These are phyloP conservation scores for Sarcophilus harrisii DNA, from an alignment of 2,797 vertebrate species.

Conservation along the genomic window DNA sequence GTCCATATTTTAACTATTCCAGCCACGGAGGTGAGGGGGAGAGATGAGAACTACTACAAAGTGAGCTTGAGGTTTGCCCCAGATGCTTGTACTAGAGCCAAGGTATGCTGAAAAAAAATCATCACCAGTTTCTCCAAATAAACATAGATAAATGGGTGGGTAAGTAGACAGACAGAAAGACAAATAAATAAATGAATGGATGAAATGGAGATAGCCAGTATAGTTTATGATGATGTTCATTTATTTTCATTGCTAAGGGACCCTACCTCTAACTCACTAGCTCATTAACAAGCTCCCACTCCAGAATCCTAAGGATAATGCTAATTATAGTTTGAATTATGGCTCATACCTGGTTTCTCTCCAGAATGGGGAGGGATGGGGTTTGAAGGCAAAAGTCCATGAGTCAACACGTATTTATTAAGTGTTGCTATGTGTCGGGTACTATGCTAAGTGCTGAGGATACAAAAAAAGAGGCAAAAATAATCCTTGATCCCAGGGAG, in stretches of 20 bases:
- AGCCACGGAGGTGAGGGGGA: background rate
- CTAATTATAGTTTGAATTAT: background rate
- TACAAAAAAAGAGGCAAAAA: background rate
- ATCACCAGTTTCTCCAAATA: too few species aligned
- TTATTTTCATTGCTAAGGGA: background rate
- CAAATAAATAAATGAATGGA: too few species aligned
- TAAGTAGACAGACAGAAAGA: too few species aligned
- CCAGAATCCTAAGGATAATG: background rate
- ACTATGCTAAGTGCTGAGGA: background rate
- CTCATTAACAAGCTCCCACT: background rate
- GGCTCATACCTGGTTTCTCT: background rate
- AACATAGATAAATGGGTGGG: too few species aligned
- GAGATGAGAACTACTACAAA: too few species aligned
- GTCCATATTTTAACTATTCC: background rate
- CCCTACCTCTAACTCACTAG: background rate
- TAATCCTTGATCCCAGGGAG: background rate
- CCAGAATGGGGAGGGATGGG: background rate
- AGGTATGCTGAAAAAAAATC: too few species aligned
- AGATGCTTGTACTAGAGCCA: too few species aligned
- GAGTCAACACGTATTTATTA: background rate
- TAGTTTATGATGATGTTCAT: background rate
- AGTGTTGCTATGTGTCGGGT: background rate
- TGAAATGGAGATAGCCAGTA: background rate
- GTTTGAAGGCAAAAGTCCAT: background rate
- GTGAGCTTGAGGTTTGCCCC: too few species aligned